Percentiles rank a stretch among this genome's conserved stretches.
These are phyloP conservation scores for Dolichomitus sp. DNA, from an alignment of 2,888 invertebrate species.

Conservation along the genomic window DNA sequence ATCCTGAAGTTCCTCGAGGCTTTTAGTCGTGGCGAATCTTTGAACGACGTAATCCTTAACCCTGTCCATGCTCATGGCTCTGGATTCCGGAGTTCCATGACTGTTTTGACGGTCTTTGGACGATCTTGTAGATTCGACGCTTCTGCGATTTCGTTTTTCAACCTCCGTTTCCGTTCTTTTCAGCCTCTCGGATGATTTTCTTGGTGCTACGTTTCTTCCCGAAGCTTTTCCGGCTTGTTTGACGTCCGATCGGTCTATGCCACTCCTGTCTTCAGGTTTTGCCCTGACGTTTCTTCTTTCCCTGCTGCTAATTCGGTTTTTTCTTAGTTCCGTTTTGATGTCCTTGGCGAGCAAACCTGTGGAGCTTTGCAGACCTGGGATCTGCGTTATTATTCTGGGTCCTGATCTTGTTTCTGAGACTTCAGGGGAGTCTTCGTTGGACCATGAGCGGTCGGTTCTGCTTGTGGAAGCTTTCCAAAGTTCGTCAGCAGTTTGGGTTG, in stretches of 20 bases:
- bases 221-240: background rate
- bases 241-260: constrained; percentile 12
- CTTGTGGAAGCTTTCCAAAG: constrained; percentile 55
- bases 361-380: constrained; percentile 68
- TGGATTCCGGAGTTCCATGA: constrained; percentile 28
- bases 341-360: constrained; percentile 71
- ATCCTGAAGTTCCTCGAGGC: constrained; percentile 78
- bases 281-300: constrained; percentile 67
- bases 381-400: constrained; percentile 74
- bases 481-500: constrained; percentile 20
- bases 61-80: constrained; percentile 74
- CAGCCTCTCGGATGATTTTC: constrained; percentile 50
- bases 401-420: constrained; percentile 48
- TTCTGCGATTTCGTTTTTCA: constrained; percentile 41
- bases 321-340: constrained; percentile 74
- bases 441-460: constrained; percentile 33
- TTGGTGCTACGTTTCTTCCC: background rate
- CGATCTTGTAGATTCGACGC: constrained; percentile 18
- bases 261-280: constrained; percentile 45
- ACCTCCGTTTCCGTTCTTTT: constrained; percentile 56
- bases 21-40: constrained; percentile 73
- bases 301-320: constrained; percentile 74
- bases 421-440: constrained; percentile 52
- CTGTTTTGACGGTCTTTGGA: constrained; percentile 50
- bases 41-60: constrained; percentile 75